A percentile compares a stretch with the other conserved stretches of the same genome.
phyloP scores from a whole-genome alignment of 92 coral and sea anemone species.

The Desmophyllum pertusum region DNA sequence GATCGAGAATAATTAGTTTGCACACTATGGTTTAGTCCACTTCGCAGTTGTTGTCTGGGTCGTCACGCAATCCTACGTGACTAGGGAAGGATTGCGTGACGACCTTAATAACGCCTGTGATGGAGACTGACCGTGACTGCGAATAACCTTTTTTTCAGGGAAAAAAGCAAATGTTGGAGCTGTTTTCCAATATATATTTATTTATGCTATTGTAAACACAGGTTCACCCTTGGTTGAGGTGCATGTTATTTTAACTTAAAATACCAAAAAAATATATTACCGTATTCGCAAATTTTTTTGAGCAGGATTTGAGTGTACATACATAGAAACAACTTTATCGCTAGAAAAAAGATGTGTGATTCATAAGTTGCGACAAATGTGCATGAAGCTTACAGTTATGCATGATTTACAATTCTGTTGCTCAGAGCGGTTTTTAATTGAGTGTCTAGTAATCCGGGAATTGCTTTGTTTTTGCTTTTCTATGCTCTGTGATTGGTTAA shows the following conservation, averaged over 20 bases:
- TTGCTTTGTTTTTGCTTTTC: no score
- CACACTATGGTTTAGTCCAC: neutral
- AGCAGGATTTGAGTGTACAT: neutral
- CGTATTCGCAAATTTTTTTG: neutral
- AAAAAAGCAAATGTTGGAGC: neutral
- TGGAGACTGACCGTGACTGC: neutral
- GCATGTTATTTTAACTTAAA: conserved; percentile 34
- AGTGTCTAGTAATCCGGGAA: no score
- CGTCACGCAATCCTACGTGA: neutral
- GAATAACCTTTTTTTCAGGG: conserved; percentile 3
- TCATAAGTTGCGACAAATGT: neutral
- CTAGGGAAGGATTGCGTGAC: neutral
- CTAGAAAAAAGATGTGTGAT: neutral
- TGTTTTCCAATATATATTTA: conserved; percentile 40
- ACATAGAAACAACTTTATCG: neutral
- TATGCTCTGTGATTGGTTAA: no score
- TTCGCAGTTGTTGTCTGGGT: neutral
- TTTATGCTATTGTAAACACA: conserved; percentile 42
- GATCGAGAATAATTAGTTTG: neutral
- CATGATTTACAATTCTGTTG: neutral
- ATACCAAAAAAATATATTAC: neutral
- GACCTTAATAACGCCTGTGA: neutral
- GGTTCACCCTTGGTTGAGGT: conserved; percentile 18
- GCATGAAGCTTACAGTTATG: neutral
- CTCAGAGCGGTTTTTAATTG: no score